Conservation (phyloP, 2,888 invertebrate species). For the Girardia tigrina region DNA sequence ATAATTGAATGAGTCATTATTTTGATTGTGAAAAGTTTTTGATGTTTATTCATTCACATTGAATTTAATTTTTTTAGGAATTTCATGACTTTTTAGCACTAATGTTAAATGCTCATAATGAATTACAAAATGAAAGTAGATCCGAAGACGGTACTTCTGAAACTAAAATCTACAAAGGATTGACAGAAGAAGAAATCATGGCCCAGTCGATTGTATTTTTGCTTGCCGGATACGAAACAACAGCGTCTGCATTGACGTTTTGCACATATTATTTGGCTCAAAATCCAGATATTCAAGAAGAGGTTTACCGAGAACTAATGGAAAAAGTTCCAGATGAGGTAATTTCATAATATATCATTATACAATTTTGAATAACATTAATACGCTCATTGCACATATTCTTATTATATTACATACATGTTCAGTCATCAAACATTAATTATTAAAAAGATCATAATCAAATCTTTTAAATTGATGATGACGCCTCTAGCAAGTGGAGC, state of each 20-base stretch:
- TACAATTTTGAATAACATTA: too few species aligned
- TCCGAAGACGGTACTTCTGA: not conserved
- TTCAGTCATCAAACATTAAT: too few species aligned
- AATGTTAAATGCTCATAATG: not conserved
- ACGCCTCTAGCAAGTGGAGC: too few species aligned
- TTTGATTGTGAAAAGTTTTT: too few species aligned
- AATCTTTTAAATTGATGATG: too few species aligned
- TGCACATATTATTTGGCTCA: not conserved
- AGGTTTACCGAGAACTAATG: not conserved
- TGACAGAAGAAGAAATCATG: conserved; percentile 1
- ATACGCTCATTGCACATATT: too few species aligned
- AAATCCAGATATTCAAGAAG: conserved; percentile 3
- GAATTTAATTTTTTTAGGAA: too few species aligned
- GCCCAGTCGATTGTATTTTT: conserved; percentile 8
- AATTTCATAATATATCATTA: not conserved
- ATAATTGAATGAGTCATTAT: too few species aligned
- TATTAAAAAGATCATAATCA: too few species aligned
- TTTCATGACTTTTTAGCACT: not conserved
- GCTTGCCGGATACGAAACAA: conserved; percentile 24
- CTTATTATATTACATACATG: too few species aligned
- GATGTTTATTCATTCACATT: too few species aligned
- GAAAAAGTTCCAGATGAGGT: conserved; percentile 5
- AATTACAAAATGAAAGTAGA: not conserved
- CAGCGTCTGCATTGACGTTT: not conserved
- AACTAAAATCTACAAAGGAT: not conserved